phyloP scores from a whole-genome alignment of 1,140 invertebrate species.

The Drosophila pallidifrons region DNA sequence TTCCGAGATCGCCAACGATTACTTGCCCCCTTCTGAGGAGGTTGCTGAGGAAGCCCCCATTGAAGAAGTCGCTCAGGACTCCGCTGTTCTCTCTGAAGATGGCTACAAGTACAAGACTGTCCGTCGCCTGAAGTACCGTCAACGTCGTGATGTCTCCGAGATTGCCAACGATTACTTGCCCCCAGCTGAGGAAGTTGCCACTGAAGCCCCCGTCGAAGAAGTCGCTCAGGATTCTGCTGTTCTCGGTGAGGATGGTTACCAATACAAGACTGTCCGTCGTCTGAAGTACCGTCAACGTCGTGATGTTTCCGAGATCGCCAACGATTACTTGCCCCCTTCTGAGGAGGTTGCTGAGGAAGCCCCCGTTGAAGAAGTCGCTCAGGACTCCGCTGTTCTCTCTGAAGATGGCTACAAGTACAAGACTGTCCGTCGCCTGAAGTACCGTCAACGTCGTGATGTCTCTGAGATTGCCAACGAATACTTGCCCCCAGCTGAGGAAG shows the following conservation, averaged over 20 bases:
- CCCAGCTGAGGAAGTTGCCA: constrained; percentile 48
- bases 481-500: constrained; percentile 57
- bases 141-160: constrained; percentile 71
- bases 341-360: constrained; percentile 22
- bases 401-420: constrained; percentile 70
- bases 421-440: constrained; percentile 67
- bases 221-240: constrained; percentile 35
- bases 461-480: constrained; percentile 64
- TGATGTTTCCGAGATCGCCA: constrained; percentile 50
- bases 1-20: constrained; percentile 58
- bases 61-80: constrained; percentile 50
- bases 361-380: constrained; percentile 25
- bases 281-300: constrained; percentile 56
- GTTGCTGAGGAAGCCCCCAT: constrained; percentile 30
- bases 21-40: constrained; percentile 61
- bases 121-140: constrained; percentile 61
- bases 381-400: constrained; percentile 47
- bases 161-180: constrained; percentile 62
- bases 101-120: constrained; percentile 71
- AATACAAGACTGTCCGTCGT: constrained; percentile 59
- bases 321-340: constrained; percentile 50
- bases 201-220: constrained; percentile 43
- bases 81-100: constrained; percentile 56
- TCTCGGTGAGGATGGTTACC: constrained; percentile 46
- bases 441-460: constrained; percentile 72